Conservation (phyloP, 2,888 invertebrate species). For the Platerodrilus igneus region DNA sequence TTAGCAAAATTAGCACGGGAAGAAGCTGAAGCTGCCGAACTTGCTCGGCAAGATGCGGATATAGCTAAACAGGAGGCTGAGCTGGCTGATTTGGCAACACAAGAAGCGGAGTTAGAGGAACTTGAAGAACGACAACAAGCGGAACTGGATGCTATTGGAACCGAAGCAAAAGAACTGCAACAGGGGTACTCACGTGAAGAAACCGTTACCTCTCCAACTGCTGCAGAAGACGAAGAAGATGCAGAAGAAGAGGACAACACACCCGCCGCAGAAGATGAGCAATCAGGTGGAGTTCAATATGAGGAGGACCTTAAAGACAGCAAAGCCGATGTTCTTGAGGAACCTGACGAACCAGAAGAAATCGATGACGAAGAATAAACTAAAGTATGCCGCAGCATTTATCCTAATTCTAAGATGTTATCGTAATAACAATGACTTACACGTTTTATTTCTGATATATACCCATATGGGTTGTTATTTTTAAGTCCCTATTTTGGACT, state of each 20-base stretch:
- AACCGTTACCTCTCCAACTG: conserved; percentile 45
- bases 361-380: too few relatives aligned
- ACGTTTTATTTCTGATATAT: too few relatives aligned
- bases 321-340: too few relatives aligned
- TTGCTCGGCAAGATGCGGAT: conserved; percentile 34
- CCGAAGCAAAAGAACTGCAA: conserved; percentile 34
- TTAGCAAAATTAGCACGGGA: conserved; percentile 45
- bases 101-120: conserved; percentile 27
- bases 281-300: too few relatives aligned
- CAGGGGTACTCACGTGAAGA: conserved; percentile 25
- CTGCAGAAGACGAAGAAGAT: conserved; percentile 46
- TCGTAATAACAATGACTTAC: too few relatives aligned
- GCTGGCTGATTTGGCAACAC: conserved; percentile 35
- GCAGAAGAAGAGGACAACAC: conserved; percentile 28
- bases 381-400: too few relatives aligned
- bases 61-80: conserved; percentile 37
- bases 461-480: too few relatives aligned
- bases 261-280: conserved; percentile 23
- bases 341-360: too few relatives aligned
- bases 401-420: too few relatives aligned
- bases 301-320: too few relatives aligned
- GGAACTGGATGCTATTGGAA: conserved; percentile 37
- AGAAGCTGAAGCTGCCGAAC: conserved; percentile 61
- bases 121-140: conserved; percentile 19
- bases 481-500: too few relatives aligned